Evolutionary conservation across 2,888 invertebrate species (phyloP), one percentile per base, ranked within the genome.

Genomic region (Heterodera filipjevi): DNA sequence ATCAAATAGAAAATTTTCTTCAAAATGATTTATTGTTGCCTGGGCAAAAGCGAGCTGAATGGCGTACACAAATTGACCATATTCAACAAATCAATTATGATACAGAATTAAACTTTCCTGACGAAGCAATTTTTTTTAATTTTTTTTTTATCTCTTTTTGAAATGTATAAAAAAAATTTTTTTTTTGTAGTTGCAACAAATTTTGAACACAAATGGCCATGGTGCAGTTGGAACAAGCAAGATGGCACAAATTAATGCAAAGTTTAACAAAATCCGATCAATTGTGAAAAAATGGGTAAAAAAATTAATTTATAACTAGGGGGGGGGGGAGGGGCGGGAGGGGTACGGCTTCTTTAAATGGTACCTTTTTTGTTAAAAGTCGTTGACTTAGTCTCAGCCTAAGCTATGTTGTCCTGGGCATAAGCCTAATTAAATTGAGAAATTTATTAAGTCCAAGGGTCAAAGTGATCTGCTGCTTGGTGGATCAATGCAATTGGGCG

Each of bases 51-150:
- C 59, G n/a, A 59, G 59, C 59, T 5, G n/a, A 59, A n/a, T 59
- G 59, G 59, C 59, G 59, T 10, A 27, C 19, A 27, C n/a, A 59
- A 6, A n/a, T 59, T 59, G 59, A n/a, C n/a, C 27, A 59, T 59
- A n/a, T 59, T 59, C 59, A 59, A n/a, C n/a, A 59, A 59, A n/a
- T 59, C 27, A n/a, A 59, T 59, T n/a, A 3, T 59, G 59, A n/a
- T 27, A 27, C 2, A 2, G 27, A 6, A 10, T 39, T 10, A 3
- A 39, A 39, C 10, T 39, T 39, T 10, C 39, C 39, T 39, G 16
- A 22, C 8, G n/a, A 5, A 3, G 39, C 10, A 39, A 39, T 39
- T 39, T 39, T 39, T 6, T 39, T 39, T 39, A 39, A 39, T 6
- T 39, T 39, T 39, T 39, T 39, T 39, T 10, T 39, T 39, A 39